Evolutionary conservation across 2,113 vertebrate species (phyloP).

Genomic region (Gavialis gangeticus): DNA sequence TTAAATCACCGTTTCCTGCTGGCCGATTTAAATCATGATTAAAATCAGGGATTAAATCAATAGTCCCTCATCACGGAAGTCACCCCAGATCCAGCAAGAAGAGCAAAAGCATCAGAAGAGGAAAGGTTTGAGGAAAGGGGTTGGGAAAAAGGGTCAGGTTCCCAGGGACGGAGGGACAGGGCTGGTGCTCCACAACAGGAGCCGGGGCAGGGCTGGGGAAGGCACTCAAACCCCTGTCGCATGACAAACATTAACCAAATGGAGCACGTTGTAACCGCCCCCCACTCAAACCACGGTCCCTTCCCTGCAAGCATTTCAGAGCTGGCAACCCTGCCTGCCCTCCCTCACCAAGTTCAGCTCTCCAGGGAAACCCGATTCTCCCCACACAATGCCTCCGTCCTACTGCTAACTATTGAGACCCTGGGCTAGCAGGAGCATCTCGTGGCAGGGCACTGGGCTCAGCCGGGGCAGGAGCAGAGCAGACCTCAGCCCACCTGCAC

Average conservation of each 20-base stretch:
- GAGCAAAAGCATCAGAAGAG: conserved; percentile 59
- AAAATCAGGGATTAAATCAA: conserved; percentile 57
- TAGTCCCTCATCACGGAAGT: conserved; percentile 39
- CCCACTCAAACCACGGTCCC: no score
- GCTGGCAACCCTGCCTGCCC: neutral
- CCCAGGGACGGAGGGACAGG: conserved; percentile 9
- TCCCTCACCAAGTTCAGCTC: neutral
- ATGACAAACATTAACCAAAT: neutral
- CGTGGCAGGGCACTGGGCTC: neutral
- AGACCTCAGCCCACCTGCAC: no score
- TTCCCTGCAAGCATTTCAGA: neutral
- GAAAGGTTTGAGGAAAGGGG: conserved; percentile 31
- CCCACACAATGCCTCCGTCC: neutral
- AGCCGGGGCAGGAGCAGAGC: neutral
- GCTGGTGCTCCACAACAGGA: neutral
- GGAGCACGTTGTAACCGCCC: neutral
- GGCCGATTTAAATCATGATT: conserved; percentile 38
- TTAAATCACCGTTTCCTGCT: conserved; percentile 61
- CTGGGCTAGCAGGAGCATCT: neutral
- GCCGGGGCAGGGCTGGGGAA: conserved; percentile 3
- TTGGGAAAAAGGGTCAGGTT: conserved; percentile 26
- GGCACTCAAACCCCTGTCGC: conserved; percentile 7
- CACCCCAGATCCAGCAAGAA: conserved; percentile 25
- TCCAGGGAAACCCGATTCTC: neutral
- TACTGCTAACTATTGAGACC: neutral